Conservation (phyloP, 2,888 invertebrate genomes). For the Ornithoptera priamus region DNA sequence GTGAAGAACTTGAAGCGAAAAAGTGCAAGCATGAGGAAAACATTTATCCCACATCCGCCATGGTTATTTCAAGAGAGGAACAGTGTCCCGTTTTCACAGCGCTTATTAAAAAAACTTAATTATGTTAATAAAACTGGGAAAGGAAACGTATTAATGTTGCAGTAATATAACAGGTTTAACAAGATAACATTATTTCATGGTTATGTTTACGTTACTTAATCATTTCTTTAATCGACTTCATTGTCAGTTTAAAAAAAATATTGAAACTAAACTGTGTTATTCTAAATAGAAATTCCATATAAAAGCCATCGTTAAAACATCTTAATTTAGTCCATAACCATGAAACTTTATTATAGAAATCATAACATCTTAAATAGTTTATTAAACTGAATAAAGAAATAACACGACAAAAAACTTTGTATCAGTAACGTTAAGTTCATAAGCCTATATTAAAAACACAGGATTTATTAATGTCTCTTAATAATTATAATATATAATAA, state of each 20-base stretch:
- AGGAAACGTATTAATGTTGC: not conserved
- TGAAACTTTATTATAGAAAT: no score
- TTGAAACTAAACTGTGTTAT: no score
- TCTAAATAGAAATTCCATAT: no score
- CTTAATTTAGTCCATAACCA: no score
- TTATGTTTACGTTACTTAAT: not conserved
- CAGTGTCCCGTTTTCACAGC: slow-evolving; percentile 5
- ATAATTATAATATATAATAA: no score
- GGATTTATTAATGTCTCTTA: not conserved
- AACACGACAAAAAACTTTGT: no score
- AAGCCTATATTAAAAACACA: not conserved
- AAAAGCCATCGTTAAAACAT: no score
- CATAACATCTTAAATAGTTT: no score
- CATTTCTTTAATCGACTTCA: no score
- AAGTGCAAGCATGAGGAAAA: slow-evolving; percentile 4
- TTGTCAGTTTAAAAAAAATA: no score
- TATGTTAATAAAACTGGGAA: slow-evolving; percentile 1
- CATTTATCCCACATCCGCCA: slow-evolving; percentile 12
- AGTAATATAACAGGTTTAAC: not conserved
- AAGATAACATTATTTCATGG: not conserved
- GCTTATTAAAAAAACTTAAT: slow-evolving; percentile 11
- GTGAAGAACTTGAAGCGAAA: not conserved
- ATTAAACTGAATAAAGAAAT: no score
- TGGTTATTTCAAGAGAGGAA: slow-evolving; percentile 4
- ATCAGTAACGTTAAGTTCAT: not conserved